Percentiles rank a stretch among this genome's conserved stretches.
These are phyloP conservation scores for Cepphus grylle DNA, from an alignment of 2,113 vertebrate genomes.

Conservation along the genomic window DNA sequence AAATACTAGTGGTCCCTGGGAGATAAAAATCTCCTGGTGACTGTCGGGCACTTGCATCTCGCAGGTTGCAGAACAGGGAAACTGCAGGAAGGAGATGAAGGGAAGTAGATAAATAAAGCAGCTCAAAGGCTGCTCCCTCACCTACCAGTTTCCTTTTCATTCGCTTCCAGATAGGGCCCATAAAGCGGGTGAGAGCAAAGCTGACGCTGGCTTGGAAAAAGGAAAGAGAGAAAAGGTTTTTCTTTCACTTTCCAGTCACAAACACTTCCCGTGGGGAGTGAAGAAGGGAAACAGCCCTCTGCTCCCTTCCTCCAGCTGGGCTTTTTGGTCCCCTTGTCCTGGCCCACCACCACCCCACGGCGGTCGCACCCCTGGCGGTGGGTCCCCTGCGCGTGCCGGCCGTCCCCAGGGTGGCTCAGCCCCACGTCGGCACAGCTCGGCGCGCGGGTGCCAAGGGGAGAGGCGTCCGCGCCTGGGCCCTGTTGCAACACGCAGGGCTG, in stretches of 20 bases:
- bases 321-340: neutral
- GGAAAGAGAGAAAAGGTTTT: neutral
- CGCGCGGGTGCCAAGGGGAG: neutral
- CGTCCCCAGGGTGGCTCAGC: neutral
- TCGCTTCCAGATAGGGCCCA: neutral
- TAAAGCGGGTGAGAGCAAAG: neutral
- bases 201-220: neutral
- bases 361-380: fast-evolving
- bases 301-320: neutral
- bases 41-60: neutral
- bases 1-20: neutral
- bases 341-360: fast-evolving
- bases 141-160: neutral
- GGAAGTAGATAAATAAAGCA: neutral
- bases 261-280: fast-evolving
- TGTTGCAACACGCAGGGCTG: neutral
- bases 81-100: neutral
- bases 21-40: neutral
- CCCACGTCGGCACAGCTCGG: neutral
- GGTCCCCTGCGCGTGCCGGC: neutral
- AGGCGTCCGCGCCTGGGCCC: neutral
- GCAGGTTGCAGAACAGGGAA: neutral
- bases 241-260: neutral
- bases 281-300: neutral
- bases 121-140: neutral